Evolutionary conservation across 2,797 vertebrate genomes (phyloP).

Genomic region (Enteromius radiatus): DNA sequence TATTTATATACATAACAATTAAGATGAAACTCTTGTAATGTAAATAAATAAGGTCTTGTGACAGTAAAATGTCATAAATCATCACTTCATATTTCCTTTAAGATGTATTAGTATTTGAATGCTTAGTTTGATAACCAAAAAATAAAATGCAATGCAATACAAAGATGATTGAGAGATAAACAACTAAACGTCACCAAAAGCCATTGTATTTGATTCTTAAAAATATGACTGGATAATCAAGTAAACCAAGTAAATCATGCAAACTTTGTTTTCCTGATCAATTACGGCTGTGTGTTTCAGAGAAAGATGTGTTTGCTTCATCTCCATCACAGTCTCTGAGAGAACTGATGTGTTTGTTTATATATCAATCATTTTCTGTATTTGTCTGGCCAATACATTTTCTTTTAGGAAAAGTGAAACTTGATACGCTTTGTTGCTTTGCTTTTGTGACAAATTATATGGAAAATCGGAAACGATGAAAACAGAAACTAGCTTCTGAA

Average conservation of each 20-base stretch:
- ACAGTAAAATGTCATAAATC: neutral
- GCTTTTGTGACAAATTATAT: neutral
- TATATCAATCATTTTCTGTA: neutral
- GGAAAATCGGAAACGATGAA: neutral
- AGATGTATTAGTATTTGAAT: neutral
- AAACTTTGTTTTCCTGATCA: neutral
- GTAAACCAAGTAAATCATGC: neutral
- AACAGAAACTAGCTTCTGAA: neutral
- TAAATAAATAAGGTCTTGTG: neutral
- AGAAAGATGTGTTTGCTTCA: neutral
- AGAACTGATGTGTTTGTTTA: neutral
- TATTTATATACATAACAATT: neutral
- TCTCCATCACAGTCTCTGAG: too few relatives aligned
- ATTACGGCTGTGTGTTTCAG: conserved; percentile 1
- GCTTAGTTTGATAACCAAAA: neutral
- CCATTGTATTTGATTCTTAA: neutral
- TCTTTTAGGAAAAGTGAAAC: neutral
- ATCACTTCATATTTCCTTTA: neutral
- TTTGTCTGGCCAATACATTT: neutral
- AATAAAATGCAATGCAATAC: too few relatives aligned
- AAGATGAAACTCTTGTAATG: neutral
- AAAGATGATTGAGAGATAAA: neutral
- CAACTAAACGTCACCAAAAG: neutral
- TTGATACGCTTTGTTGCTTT: neutral
- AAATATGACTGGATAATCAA: neutral